Percentiles rank a stretch among this genome's conserved stretches.
These are phyloP conservation scores for Sapajus apella DNA, from an alignment of 2,113 vertebrate genomes.

Conservation along the genomic window DNA sequence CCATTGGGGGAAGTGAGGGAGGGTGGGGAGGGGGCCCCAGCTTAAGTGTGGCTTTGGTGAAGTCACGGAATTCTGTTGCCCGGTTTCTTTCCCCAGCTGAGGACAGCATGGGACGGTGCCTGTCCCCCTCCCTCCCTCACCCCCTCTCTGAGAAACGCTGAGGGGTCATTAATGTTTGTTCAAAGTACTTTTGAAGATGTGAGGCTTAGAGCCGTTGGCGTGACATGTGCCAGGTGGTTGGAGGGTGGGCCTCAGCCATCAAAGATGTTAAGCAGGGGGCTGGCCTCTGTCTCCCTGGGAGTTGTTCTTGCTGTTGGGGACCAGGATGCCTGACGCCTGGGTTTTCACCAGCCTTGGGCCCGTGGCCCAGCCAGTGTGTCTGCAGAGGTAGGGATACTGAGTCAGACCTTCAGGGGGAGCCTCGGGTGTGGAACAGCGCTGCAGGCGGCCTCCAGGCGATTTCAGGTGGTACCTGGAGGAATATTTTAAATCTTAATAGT, in stretches of 20 bases:
- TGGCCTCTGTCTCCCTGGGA: background rate
- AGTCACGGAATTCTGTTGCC: slow-evolving; percentile 73
- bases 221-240: slow-evolving; percentile 46
- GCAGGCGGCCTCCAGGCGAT: fast-evolving
- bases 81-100: slow-evolving; percentile 61
- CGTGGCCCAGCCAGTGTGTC: background rate
- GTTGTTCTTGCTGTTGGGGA: background rate
- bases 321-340: background rate
- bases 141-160: slow-evolving; percentile 11
- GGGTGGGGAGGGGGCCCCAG: slow-evolving; percentile 51
- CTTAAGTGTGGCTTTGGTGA: slow-evolving; percentile 76
- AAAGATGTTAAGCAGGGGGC: background rate
- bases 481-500: slow-evolving; percentile 17
- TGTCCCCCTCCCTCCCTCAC: background rate
- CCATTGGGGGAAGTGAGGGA: slow-evolving; percentile 67
- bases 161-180: slow-evolving; percentile 73
- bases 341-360: background rate
- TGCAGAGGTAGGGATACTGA: background rate
- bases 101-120: slow-evolving; percentile 52
- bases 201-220: slow-evolving; percentile 40
- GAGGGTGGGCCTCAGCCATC: slow-evolving; percentile 42
- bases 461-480: background rate
- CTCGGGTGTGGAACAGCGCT: background rate
- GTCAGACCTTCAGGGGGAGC: too few relatives aligned
- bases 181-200: slow-evolving; percentile 79